Percentiles rank a stretch among this genome's conserved stretches.
phyloP scores from a whole-genome alignment of 35 echinoderm and acorn worm species.

The Heliocidaris erythrogramma region DNA sequence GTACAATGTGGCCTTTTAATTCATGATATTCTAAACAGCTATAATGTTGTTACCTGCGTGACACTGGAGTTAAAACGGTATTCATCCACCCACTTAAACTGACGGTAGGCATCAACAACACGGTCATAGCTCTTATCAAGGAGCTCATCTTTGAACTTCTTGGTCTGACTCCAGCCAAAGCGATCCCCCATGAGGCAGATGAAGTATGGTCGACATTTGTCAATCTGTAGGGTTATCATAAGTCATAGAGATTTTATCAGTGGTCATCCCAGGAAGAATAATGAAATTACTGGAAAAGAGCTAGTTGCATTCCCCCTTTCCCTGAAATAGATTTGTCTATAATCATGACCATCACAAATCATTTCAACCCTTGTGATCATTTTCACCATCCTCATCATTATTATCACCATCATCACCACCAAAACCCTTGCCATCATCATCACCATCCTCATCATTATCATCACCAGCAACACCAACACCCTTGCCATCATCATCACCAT shows the following conservation, averaged over 20 bases:
- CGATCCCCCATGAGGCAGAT: conserved; percentile 89
- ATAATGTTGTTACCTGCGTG: conserved; percentile 62
- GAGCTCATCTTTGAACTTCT: conserved; percentile 65
- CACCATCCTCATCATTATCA: too few relatives aligned
- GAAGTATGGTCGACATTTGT: conserved; percentile 89
- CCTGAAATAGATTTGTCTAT: background rate
- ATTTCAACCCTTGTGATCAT: background rate
- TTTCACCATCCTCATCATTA: background rate
- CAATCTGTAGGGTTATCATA: conserved; percentile 56
- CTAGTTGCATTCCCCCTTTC: too few relatives aligned
- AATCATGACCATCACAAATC: background rate
- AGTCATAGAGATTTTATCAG: background rate
- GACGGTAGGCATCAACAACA: conserved; percentile 65
- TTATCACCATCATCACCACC: background rate
- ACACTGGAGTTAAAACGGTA: conserved; percentile 83
- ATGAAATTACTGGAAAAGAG: too few relatives aligned
- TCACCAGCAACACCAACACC: too few relatives aligned
- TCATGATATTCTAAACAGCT: too few relatives aligned
- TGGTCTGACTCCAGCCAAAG: conserved; percentile 81
- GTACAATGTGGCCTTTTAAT: too few relatives aligned
- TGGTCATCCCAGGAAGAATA: too few relatives aligned
- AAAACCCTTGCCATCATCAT: background rate
- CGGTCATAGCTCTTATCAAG: conserved; percentile 78
- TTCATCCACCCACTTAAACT: conserved; percentile 74
- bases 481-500: too few relatives aligned